These are phyloP conservation scores for Anas platyrhynchos DNA, from an alignment of 2,113 vertebrate species.

Conservation along the genomic window DNA sequence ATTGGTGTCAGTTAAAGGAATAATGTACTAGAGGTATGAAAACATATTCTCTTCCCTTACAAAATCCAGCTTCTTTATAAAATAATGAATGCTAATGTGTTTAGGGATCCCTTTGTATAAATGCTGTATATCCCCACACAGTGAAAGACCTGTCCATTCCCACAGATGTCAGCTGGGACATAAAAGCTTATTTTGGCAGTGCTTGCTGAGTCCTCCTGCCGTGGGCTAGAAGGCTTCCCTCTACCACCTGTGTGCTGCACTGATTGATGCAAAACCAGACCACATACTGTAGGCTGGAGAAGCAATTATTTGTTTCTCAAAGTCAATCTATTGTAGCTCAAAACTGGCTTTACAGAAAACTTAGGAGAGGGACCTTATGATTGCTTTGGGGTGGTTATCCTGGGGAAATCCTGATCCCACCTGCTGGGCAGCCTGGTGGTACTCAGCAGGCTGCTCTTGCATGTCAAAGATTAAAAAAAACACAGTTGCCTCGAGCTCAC, in stretches of 20 bases:
- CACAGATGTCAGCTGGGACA: constrained; percentile 36
- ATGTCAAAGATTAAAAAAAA: background rate
- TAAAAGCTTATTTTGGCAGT: constrained; percentile 57
- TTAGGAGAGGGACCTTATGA: background rate
- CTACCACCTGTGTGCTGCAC: constrained; percentile 30
- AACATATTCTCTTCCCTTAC: constrained; percentile 1
- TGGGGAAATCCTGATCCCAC: background rate
- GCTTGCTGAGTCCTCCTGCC: background rate
- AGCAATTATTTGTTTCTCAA: background rate
- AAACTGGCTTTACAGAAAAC: background rate
- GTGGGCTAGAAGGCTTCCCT: background rate
- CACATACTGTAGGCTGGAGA: background rate
- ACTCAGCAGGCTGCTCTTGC: background rate
- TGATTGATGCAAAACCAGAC: constrained; percentile 3
- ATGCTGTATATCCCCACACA: background rate
- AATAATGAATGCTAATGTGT: background rate
- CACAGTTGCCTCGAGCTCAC: background rate
- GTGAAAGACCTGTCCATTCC: constrained; percentile 24
- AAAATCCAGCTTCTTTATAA: constrained; percentile 3
- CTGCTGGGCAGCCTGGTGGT: background rate
- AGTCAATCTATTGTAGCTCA: background rate
- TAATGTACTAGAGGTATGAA: constrained; percentile 37
- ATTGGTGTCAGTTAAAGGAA: background rate
- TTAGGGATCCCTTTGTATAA: background rate
- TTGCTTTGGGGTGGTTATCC: background rate